Conservation (phyloP, 2,113 vertebrate species). For the Genyomyrus donnyi region DNA sequence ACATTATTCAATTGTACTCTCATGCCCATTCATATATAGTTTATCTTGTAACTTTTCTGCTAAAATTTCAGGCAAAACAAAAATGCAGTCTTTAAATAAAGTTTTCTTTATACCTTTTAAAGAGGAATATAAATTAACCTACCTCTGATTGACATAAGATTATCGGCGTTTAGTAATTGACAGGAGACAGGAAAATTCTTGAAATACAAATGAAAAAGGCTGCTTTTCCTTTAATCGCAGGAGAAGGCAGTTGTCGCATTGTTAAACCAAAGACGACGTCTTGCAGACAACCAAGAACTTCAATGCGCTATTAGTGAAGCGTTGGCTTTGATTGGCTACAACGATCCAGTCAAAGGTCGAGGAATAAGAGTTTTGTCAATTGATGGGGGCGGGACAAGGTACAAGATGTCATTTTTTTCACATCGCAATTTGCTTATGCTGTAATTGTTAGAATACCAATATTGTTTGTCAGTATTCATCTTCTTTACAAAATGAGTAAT, state of each 20-base stretch:
- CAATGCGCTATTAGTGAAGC: constrained; percentile 41
- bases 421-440: not conserved
- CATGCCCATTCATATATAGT: not conserved
- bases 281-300: not conserved
- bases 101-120: not conserved
- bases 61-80: not conserved
- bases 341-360: constrained; percentile 53
- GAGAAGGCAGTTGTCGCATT: not conserved
- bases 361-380: constrained; percentile 63
- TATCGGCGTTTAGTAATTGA: not conserved
- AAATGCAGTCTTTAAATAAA: not conserved
- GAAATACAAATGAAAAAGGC: not conserved
- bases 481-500: not conserved
- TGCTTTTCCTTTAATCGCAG: not conserved
- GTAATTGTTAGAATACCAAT: not conserved
- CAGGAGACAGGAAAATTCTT: not conserved
- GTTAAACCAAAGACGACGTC: not conserved
- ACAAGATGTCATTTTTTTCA: not conserved
- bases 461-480: not conserved
- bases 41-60: not conserved
- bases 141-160: not conserved
- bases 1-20: not conserved
- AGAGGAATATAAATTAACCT: not conserved
- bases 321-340: constrained; percentile 58
- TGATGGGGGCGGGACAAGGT: constrained; percentile 63